These are phyloP conservation scores for Actenoides hombroni DNA, from an alignment of 2,113 vertebrate genomes.

Conservation along the genomic window DNA sequence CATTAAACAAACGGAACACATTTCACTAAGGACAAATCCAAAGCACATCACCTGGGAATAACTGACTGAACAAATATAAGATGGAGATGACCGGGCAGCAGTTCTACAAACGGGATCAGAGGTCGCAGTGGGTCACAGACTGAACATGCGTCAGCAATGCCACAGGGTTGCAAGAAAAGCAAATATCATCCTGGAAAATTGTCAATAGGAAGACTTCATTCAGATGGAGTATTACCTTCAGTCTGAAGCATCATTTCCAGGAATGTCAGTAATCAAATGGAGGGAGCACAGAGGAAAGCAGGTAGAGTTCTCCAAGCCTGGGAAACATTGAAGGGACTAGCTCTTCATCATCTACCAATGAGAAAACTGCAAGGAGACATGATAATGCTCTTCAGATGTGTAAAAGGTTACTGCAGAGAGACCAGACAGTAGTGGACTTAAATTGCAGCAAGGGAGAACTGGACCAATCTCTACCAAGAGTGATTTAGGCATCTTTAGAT, in stretches of 20 bases:
- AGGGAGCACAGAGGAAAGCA: background rate
- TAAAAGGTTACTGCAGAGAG: background rate
- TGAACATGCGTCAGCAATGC: background rate
- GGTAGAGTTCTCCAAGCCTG: background rate
- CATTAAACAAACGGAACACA: background rate
- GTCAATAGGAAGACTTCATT: background rate
- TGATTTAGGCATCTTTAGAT: background rate
- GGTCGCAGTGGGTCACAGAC: background rate
- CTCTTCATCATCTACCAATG: background rate
- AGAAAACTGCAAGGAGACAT: background rate
- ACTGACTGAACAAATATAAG: background rate
- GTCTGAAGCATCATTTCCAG: background rate
- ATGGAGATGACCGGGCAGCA: background rate
- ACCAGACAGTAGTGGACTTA: background rate
- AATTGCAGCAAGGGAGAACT: background rate
- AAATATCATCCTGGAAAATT: background rate
- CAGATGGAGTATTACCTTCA: background rate
- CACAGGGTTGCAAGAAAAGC: background rate
- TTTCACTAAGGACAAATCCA: background rate
- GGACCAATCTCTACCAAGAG: background rate
- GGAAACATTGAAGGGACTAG: background rate
- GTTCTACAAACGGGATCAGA: background rate
- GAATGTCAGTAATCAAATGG: background rate
- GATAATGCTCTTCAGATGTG: background rate
- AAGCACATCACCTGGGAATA: background rate